phyloP scores from a whole-genome alignment of 2,888 invertebrate genomes.

The Nematopogon swammerdamellus region DNA sequence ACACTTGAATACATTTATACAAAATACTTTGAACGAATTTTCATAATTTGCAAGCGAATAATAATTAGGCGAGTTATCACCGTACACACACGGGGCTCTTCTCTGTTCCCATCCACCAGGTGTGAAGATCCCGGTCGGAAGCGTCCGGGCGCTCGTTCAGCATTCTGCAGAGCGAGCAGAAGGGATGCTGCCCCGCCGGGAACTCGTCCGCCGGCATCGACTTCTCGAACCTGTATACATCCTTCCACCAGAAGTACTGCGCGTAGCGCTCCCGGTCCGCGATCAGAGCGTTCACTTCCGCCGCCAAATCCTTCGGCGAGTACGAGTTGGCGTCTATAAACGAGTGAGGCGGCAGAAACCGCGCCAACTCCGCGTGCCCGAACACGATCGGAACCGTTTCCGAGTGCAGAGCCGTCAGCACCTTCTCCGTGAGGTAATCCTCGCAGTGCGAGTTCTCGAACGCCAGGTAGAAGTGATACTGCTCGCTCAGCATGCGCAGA shows the following conservation, averaged over 20 bases:
- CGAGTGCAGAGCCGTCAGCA: constrained; percentile 39
- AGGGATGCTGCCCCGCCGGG: constrained; percentile 37
- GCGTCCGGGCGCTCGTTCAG: constrained; percentile 22
- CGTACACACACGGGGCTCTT: background rate
- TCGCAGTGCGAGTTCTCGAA: constrained; percentile 68
- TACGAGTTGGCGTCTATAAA: constrained; percentile 65
- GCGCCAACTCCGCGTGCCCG: constrained; percentile 47
- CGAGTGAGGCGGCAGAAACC: constrained; percentile 47
- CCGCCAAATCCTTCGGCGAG: constrained; percentile 52
- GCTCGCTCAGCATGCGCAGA: constrained; percentile 30
- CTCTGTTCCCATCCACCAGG: background rate
- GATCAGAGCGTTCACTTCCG: constrained; percentile 49
- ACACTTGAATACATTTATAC: no score
- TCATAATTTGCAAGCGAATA: no score
- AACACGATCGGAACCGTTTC: constrained; percentile 50
- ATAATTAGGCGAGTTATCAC: no score
- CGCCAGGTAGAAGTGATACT: constrained; percentile 65
- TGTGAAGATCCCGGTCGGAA: background rate
- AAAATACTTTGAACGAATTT: no score
- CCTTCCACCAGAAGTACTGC: constrained; percentile 66
- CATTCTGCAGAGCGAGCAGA: constrained; percentile 56
- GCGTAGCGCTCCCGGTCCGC: constrained; percentile 54
- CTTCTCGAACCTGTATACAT: constrained; percentile 37
- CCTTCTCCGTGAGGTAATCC: constrained; percentile 70
- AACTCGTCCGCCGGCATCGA: background rate